These are phyloP conservation scores for Synchiropus splendidus DNA, from an alignment of 2,113 vertebrate genomes.

Conservation along the genomic window DNA sequence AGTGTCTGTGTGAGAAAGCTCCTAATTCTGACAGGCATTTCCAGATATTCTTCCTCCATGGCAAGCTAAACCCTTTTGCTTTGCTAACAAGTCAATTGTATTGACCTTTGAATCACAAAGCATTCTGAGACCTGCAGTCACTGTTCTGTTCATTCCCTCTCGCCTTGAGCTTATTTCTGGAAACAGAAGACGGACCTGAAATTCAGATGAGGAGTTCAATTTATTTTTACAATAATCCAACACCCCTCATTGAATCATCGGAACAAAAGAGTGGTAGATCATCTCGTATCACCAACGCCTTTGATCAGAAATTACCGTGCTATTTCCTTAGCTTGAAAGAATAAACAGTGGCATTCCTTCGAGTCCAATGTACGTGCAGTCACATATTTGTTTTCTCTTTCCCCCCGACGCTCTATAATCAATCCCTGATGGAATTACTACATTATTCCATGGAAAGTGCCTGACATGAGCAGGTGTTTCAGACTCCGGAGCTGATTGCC, in stretches of 20 bases:
- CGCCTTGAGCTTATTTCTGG: constrained; percentile 39
- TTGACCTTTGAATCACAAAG: too few species aligned
- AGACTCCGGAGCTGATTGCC: constrained; percentile 52
- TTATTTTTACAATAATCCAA: constrained; percentile 38
- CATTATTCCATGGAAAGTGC: constrained; percentile 65
- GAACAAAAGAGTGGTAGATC: constrained; percentile 8
- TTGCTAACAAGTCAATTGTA: too few species aligned
- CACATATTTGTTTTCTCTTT: constrained; percentile 47
- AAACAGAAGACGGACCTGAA: constrained; percentile 42
- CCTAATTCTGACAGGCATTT: too few species aligned
- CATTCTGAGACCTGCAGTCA: too few species aligned
- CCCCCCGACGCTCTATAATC: constrained; percentile 49
- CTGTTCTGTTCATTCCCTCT: constrained; percentile 12
- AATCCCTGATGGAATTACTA: constrained; percentile 65
- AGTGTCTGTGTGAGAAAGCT: too few species aligned
- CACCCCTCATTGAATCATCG: neutral
- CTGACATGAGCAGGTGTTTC: constrained; percentile 63
- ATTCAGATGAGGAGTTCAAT: constrained; percentile 32
- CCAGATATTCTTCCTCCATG: too few species aligned
- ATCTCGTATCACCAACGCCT: constrained; percentile 42
- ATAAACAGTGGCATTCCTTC: constrained; percentile 62
- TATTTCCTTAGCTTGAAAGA: constrained; percentile 42
- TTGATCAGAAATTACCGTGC: constrained; percentile 36
- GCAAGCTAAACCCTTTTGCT: too few species aligned
- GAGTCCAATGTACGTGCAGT: constrained; percentile 42